A percentile compares a stretch with the other conserved stretches of the same genome.
Evolutionary conservation across 2,888 invertebrate species (phyloP).

Genomic region (Orchestes rusci): DNA sequence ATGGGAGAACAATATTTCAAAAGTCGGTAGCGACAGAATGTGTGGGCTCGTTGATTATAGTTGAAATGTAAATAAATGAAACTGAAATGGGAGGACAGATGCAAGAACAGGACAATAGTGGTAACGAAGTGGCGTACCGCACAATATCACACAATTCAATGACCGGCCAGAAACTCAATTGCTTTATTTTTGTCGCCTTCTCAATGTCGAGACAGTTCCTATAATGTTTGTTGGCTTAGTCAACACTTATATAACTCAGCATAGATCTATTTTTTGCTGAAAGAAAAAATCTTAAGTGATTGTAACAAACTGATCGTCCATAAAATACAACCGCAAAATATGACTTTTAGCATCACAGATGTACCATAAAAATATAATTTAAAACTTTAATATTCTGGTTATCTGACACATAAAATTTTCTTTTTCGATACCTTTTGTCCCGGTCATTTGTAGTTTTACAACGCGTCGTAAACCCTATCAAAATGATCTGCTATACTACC

Average conservation of each 20-base stretch:
- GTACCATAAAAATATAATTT: too few species aligned
- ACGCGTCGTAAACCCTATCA: slow-evolving; percentile 12
- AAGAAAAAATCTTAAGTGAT: too few species aligned
- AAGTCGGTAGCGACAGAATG: slow-evolving; percentile 24
- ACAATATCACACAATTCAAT: slow-evolving; percentile 33
- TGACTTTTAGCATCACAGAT: too few species aligned
- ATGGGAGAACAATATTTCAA: slow-evolving; percentile 23
- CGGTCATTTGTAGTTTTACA: slow-evolving; percentile 9
- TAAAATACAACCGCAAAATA: too few species aligned
- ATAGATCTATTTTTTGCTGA: too few species aligned
- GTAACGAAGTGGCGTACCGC: slow-evolving; percentile 40
- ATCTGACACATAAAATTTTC: too few species aligned
- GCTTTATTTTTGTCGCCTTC: slow-evolving; percentile 7
- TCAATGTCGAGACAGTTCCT: too few species aligned
- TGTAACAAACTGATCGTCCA: too few species aligned
- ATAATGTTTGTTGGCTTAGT: too few species aligned
- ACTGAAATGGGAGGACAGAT: slow-evolving; percentile 24
- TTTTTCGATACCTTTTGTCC: slow-evolving; percentile 13
- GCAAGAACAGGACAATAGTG: slow-evolving; percentile 35
- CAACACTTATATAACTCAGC: too few species aligned
- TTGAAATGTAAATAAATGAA: slow-evolving; percentile 26
- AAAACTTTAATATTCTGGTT: too few species aligned
- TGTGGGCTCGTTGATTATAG: slow-evolving; percentile 24
- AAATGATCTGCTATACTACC: slow-evolving; percentile 16
- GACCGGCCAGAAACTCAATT: too few species aligned